Evolutionary conservation across 2,113 vertebrate species (phyloP).

Genomic region (Siniperca chuatsi): DNA sequence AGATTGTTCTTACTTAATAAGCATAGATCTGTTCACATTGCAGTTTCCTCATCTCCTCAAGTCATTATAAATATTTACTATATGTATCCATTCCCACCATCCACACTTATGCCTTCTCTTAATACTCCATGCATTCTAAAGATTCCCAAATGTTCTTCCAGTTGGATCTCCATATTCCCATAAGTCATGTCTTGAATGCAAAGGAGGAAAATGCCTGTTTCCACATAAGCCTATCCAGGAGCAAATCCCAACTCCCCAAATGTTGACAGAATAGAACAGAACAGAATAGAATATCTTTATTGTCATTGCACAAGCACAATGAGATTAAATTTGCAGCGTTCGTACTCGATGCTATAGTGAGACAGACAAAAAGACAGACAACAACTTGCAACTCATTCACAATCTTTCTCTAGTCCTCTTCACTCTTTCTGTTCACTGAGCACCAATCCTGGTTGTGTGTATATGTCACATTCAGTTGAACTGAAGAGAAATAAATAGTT

Average conservation of each 20-base stretch:
- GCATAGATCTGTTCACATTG: background rate
- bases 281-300: too few species aligned
- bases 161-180: background rate
- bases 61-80: background rate
- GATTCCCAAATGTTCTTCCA: background rate
- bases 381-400: background rate
- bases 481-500: background rate
- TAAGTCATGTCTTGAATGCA: background rate
- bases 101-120: background rate
- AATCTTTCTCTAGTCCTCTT: background rate
- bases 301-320: too few species aligned
- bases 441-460: background rate
- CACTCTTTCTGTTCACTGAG: background rate
- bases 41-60: background rate
- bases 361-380: background rate
- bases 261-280: background rate
- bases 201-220: background rate
- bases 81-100: background rate
- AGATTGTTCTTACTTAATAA: background rate
- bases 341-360: too few species aligned
- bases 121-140: background rate
- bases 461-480: background rate
- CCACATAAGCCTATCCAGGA: background rate
- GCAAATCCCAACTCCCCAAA: background rate
- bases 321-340: too few species aligned